Percentiles rank a stretch among this genome's conserved stretches.
phyloP scores from a whole-genome alignment of 1,140 invertebrate genomes.

The Lepidurus packardi region DNA sequence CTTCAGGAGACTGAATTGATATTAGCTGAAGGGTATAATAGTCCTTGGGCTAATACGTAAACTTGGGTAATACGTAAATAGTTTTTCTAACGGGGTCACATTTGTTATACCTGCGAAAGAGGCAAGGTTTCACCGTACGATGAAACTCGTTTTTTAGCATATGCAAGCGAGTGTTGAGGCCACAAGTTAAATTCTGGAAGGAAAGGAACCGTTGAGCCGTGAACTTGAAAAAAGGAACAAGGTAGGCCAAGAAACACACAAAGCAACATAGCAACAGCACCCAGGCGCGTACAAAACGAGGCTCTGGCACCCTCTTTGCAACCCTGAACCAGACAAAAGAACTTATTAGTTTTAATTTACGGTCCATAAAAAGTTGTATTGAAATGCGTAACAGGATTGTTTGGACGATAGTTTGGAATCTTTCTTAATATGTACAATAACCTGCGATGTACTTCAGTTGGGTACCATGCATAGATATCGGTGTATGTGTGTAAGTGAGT shows the following conservation, averaged over 20 bases:
- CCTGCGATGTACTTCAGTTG: background rate
- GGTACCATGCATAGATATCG: background rate
- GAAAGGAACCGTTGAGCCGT: background rate
- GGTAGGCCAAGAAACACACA: background rate
- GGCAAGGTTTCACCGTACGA: background rate
- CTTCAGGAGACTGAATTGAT: background rate
- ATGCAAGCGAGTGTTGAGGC: background rate
- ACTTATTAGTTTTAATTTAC: background rate
- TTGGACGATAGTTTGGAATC: too few species aligned
- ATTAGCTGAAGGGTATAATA: background rate
- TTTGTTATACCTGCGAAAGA: background rate
- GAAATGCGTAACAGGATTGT: too few species aligned
- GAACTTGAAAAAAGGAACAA: constrained; percentile 5
- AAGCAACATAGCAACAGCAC: constrained; percentile 6
- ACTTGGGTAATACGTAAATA: too few species aligned
- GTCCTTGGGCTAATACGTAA: too few species aligned
- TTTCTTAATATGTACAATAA: background rate
- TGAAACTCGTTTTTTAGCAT: background rate
- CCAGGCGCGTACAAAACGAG: background rate
- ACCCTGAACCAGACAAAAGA: background rate
- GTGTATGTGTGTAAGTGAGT: background rate
- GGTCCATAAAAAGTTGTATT: too few species aligned
- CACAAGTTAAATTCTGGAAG: background rate
- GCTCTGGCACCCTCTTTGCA: background rate
- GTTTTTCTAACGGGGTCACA: background rate